phyloP scores from a whole-genome alignment of 2,888 invertebrate genomes.

The Orthosia gracilis region DNA sequence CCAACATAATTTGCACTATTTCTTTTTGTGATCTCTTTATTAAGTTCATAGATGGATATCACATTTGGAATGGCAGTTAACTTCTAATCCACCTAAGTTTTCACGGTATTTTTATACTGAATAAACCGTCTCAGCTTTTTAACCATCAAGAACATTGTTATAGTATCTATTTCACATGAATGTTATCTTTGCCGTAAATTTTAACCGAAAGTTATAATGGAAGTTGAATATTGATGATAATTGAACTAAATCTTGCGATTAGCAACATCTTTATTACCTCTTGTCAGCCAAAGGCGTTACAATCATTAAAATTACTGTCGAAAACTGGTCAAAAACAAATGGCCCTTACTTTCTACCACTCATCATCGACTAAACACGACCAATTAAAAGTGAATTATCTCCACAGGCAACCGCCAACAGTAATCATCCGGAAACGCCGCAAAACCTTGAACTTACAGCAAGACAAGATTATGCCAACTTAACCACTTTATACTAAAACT shows the following conservation, averaged over 20 bases:
- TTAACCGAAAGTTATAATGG: too few species aligned
- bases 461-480: conserved; percentile 63
- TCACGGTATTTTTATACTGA: too few species aligned
- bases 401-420: conserved; percentile 60
- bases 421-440: conserved; percentile 69
- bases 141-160: too few species aligned
- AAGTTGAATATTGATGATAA: too few species aligned
- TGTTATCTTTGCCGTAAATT: too few species aligned
- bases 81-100: too few species aligned
- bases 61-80: too few species aligned
- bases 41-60: too few species aligned
- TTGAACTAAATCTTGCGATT: background rate
- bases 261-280: conserved; percentile 2
- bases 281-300: conserved; percentile 9
- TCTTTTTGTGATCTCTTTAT: too few species aligned
- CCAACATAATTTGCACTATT: too few species aligned
- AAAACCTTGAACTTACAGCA: conserved; percentile 78
- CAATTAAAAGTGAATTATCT: conserved; percentile 63
- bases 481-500: conserved; percentile 52
- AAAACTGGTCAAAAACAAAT: conserved; percentile 47
- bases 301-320: background rate
- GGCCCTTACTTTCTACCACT: conserved; percentile 40
- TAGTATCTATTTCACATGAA: too few species aligned
- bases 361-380: conserved; percentile 32
- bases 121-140: too few species aligned